Conservation (phyloP, 2,888 invertebrate species). For the Drymonia ruficornis region DNA sequence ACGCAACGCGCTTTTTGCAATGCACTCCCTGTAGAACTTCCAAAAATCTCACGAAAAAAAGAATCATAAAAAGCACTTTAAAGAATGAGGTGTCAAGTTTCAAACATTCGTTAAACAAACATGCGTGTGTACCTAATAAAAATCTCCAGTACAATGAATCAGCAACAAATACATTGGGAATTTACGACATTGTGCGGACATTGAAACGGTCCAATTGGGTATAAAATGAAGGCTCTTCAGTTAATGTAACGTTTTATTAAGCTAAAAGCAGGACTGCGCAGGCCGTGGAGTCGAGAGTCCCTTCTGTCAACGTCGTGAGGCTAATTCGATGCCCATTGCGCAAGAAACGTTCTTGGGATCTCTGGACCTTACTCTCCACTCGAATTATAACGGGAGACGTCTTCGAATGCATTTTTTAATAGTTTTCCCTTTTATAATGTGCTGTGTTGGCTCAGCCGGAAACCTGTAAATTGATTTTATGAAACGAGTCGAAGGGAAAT, state of each 20-base stretch:
- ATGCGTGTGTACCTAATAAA: background rate
- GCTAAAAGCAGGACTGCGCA: constrained; percentile 16
- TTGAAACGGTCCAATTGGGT: constrained; percentile 22
- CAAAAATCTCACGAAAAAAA: no score
- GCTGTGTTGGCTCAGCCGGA: no score
- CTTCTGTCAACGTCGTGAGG: constrained; percentile 20
- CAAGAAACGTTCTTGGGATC: background rate
- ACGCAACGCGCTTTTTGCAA: no score
- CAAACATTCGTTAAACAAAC: background rate
- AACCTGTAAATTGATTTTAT: no score
- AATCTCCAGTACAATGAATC: constrained; percentile 21
- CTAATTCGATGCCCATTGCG: constrained; percentile 10
- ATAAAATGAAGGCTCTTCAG: constrained; percentile 30
- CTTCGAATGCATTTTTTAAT: background rate
- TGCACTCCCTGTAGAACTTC: no score
- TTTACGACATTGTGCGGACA: constrained; percentile 22
- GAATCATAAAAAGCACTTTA: background rate
- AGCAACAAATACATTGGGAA: constrained; percentile 23
- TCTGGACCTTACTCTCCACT: background rate
- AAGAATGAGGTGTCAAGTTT: background rate
- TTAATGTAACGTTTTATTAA: constrained; percentile 27
- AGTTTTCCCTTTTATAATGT: background rate
- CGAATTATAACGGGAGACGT: no score
- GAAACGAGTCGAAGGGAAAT: no score
- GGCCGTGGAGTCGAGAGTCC: constrained; percentile 11